Evolutionary conservation across 2,888 invertebrate genomes (phyloP).

Genomic region (Branchinecta sandiegonensis): DNA sequence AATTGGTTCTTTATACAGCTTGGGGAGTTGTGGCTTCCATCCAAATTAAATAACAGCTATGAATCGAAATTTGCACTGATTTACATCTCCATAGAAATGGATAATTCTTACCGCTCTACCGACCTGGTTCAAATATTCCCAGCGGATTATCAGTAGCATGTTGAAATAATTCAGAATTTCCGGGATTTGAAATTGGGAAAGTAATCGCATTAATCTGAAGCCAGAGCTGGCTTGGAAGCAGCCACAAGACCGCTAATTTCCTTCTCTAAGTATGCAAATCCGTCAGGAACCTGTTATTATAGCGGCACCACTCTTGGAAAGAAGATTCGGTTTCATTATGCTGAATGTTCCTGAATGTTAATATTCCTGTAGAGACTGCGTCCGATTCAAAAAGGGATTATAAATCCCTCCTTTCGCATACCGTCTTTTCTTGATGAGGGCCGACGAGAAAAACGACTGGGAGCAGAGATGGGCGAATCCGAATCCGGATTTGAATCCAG

Average conservation of each 20-base stretch:
- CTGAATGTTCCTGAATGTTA: too few species aligned
- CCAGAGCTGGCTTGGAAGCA: neutral
- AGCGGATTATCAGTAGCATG: neutral
- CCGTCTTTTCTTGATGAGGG: too few species aligned
- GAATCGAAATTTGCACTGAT: slow-evolving; percentile 1
- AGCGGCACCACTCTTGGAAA: neutral
- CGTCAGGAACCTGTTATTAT: slow-evolving; percentile 5
- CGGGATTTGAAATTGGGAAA: neutral
- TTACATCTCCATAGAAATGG: neutral
- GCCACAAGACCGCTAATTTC: neutral
- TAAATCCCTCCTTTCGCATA: too few species aligned
- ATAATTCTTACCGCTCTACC: slow-evolving; percentile 4
- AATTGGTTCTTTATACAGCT: neutral
- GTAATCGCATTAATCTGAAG: neutral
- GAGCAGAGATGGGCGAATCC: too few species aligned
- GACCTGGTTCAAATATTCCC: neutral
- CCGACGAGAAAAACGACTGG: too few species aligned
- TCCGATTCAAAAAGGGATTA: too few species aligned
- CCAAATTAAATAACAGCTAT: slow-evolving; percentile 6
- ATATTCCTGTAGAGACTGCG: too few species aligned
- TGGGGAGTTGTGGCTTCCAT: neutral
- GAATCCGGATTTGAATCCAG: too few species aligned
- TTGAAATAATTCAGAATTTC: slow-evolving; percentile 9
- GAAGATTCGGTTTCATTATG: too few species aligned
- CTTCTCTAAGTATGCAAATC: slow-evolving; percentile 6